These are phyloP conservation scores for Peromyscus nudipes DNA, from an alignment of 2,797 vertebrate genomes.

Conservation along the genomic window DNA sequence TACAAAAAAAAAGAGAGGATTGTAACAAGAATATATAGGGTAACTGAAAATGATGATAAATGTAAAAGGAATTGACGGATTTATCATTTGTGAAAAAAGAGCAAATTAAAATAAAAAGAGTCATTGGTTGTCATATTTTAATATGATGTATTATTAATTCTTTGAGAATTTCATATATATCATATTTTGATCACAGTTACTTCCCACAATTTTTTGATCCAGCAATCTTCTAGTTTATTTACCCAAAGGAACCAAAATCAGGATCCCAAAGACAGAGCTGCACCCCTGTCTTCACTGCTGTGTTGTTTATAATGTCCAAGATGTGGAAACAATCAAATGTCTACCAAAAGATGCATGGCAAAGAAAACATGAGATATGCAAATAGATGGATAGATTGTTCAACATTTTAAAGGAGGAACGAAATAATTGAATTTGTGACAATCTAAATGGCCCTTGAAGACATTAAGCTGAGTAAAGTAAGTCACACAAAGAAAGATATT, in stretches of 20 bases:
- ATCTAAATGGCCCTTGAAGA: neutral
- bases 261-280: neutral
- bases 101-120: neutral
- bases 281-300: neutral
- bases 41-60: neutral
- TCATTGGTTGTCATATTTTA: neutral
- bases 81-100: conserved; percentile 6
- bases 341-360: neutral
- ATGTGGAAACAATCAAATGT: neutral
- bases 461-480: neutral
- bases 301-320: neutral
- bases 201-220: neutral
- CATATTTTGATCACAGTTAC: neutral
- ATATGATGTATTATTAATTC: neutral
- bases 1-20: neutral
- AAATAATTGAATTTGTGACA: neutral
- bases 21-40: neutral
- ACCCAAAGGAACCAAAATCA: neutral
- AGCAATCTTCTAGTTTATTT: neutral
- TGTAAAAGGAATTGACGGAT: neutral
- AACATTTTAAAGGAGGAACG: neutral
- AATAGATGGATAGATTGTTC: neutral
- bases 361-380: neutral
- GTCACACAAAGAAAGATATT: neutral
- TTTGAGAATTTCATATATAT: neutral